Evolutionary conservation across 2,797 vertebrate genomes (phyloP).

Genomic region (Enteromius anoplus): DNA sequence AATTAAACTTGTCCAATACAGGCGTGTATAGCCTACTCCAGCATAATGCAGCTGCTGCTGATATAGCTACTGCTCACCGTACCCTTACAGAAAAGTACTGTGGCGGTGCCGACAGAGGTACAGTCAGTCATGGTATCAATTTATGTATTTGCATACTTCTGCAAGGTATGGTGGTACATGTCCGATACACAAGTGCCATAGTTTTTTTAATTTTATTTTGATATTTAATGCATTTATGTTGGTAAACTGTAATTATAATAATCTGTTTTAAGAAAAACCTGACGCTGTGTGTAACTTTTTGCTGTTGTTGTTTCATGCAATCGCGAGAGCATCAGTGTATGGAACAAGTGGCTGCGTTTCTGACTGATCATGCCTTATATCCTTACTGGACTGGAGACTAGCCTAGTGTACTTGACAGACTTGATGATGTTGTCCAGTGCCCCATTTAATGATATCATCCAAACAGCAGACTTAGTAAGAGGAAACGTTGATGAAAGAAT

Average conservation of each 20-base stretch:
- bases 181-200: not conserved
- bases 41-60: not conserved
- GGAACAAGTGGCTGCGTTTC: constrained; percentile 29
- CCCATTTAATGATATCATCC: not conserved
- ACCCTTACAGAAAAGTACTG: not conserved
- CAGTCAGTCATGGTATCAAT: not conserved
- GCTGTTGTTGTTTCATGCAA: not conserved
- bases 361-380: not conserved
- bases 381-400: not conserved
- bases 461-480: not conserved
- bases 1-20: constrained; percentile 38
- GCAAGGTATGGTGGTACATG: not conserved
- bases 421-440: not conserved
- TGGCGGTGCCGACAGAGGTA: too few species aligned
- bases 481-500: constrained; percentile 11
- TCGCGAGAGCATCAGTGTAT: not conserved
- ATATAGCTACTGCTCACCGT: not conserved
- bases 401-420: not conserved
- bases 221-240: not conserved
- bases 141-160: not conserved
- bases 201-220: not conserved
- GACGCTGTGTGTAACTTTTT: not conserved
- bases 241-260: not conserved
- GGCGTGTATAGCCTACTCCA: not conserved
- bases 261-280: not conserved